These are phyloP conservation scores for Blastobasis lacticolella DNA, from an alignment of 2,888 invertebrate genomes.

Conservation along the genomic window DNA sequence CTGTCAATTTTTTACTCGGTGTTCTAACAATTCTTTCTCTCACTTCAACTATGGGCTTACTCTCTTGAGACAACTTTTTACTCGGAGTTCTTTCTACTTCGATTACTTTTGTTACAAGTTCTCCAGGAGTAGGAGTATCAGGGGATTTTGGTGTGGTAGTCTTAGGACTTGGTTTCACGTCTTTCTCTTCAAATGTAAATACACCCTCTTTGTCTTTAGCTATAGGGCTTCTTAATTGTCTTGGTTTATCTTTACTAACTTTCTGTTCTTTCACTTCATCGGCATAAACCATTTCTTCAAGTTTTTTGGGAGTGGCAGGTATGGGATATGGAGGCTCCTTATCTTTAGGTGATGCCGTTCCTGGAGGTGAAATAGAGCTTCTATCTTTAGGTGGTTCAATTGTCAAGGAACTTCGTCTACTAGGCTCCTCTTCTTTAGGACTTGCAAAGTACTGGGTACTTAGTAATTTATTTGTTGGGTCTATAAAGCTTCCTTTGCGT, in stretches of 20 bases:
- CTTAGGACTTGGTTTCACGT: conserved; percentile 24
- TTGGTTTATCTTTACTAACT: conserved; percentile 23
- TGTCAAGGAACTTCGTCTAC: conserved; percentile 46
- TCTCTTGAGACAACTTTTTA: conserved; percentile 47
- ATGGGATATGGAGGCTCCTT: conserved; percentile 40
- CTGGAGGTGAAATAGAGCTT: conserved; percentile 42
- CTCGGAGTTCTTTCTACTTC: conserved; percentile 64
- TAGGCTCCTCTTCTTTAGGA: conserved; percentile 54
- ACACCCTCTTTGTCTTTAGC: conserved; percentile 45
- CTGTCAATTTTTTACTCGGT: conserved; percentile 50
- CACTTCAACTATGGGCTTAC: conserved; percentile 54
- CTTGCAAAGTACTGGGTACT: conserved; percentile 56
- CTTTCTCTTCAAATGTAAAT: conserved; percentile 47
- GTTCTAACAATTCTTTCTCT: conserved; percentile 62
- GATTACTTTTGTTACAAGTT: conserved; percentile 61
- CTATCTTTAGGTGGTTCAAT: conserved; percentile 37
- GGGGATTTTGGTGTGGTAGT: conserved; percentile 23
- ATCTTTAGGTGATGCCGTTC: conserved; percentile 48
- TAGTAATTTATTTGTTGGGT: conserved; percentile 63
- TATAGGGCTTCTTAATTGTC: conserved; percentile 33
- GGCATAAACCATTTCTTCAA: conserved; percentile 47
- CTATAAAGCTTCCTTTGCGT: conserved; percentile 65
- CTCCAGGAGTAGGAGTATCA: conserved; percentile 37
- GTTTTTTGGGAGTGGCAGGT: conserved; percentile 50
- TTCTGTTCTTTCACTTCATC: conserved; percentile 28